phyloP scores from a whole-genome alignment of 1,140 invertebrate genomes.

The Idris sp. region DNA sequence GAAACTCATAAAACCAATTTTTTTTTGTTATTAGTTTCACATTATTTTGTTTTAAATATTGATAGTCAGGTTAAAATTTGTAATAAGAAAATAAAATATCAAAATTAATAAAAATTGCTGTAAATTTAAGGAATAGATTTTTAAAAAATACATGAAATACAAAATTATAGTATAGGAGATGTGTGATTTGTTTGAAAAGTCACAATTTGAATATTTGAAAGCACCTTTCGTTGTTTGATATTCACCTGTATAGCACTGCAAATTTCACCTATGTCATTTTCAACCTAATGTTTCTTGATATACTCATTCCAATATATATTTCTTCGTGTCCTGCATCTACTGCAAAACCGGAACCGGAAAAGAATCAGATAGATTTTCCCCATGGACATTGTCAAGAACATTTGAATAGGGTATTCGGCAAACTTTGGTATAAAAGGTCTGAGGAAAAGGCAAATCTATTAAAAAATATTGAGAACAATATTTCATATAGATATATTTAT shows the following conservation, averaged over 20 bases:
- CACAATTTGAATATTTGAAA: conserved; percentile 43
- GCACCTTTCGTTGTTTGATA: conserved; percentile 50
- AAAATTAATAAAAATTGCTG: too few species aligned
- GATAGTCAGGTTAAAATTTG: too few species aligned
- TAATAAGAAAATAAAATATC: too few species aligned
- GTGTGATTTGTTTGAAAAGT: conserved; percentile 24
- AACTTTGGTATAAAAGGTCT: conserved; percentile 51
- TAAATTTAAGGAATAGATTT: too few species aligned
- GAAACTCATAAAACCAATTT: too few species aligned
- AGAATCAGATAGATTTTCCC: conserved; percentile 55
- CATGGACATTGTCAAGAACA: conserved; percentile 58
- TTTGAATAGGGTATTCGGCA: conserved; percentile 56
- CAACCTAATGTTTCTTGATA: conserved; percentile 49
- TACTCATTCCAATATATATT: conserved; percentile 43
- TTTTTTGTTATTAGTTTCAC: too few species aligned
- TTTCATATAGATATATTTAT: too few species aligned
- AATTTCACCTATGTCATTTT: conserved; percentile 57
- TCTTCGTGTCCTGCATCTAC: conserved; percentile 30
- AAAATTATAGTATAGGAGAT: too few species aligned
- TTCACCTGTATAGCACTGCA: conserved; percentile 49
- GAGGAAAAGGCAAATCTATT: conserved; percentile 39
- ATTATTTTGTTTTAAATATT: too few species aligned
- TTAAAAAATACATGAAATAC: too few species aligned
- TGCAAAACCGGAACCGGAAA: conserved; percentile 46
- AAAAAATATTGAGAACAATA: conserved; percentile 36